Evolutionary conservation across 2,113 vertebrate species (phyloP), one percentile per base, ranked within the genome.

Genomic region (Tinamus guttatus): DNA sequence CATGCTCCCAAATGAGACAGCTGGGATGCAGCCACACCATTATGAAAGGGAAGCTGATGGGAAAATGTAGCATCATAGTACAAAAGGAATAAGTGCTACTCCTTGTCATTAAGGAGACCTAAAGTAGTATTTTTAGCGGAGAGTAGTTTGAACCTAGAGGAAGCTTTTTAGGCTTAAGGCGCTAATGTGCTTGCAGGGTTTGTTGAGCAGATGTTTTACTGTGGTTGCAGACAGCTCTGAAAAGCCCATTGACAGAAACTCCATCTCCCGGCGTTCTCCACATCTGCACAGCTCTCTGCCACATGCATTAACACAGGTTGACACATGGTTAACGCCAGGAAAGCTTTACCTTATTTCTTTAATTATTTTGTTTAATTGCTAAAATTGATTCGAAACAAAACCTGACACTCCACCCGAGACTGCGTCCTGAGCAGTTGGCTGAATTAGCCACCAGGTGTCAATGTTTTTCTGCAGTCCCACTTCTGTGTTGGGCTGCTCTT

Each of bases 111-210:
- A 32, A 45, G 65, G 32, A 54, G 54, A 13, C 34, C 22, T 30
- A 15, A 51, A 30, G 60, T 5, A 30, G 8, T 40, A 8, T 12
- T 58, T 54, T 25, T 30, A 30, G 30, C 4, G 15, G 30, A 15
- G 43, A 54, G 47, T 11, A 47, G 25, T 11, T 58, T 38, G 7
- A 34, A 12, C n/a, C 58, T 41, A 5, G 28, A 25, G 56, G 28
- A 47, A 16, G 6, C 30, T 34, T 47, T 74, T 58, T 59, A 59
- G 68, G 43, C 24, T 24, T 11, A 13, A 16, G 30, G 25, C 32
- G 34, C 25, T 25, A 11, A 3, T 12, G 13, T 43, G 22, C 24
- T 3, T 4, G 15, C 2, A 0, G 1, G 43, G 14, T 49, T 14
- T 51, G 71, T 7, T 7, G 84, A 51, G 21, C 34, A 21, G 4